Percentiles rank a stretch among this genome's conserved stretches.
Evolutionary conservation across 2,113 vertebrate genomes (phyloP).

Genomic region (Podarcis cretensis): DNA sequence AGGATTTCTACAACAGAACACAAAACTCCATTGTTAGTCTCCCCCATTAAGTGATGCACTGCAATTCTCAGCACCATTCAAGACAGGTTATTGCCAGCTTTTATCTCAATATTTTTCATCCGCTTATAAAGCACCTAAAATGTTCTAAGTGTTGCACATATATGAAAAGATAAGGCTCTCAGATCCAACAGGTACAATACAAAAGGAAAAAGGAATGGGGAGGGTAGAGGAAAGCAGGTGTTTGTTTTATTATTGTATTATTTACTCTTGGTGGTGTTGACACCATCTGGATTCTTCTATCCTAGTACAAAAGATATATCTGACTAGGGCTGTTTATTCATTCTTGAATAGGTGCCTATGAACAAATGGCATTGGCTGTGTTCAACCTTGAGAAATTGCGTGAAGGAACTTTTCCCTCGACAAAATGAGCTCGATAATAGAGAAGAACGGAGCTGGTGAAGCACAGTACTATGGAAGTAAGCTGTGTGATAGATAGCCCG

Average conservation of each 20-base stretch:
- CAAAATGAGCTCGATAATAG: background rate
- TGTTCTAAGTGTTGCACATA: background rate
- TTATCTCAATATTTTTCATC: background rate
- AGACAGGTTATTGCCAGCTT: background rate
- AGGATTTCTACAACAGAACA: background rate
- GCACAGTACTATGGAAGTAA: background rate
- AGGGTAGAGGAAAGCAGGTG: background rate
- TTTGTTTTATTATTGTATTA: background rate
- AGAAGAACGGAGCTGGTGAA: conserved; percentile 13
- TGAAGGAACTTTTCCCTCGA: background rate
- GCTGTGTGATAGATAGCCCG: background rate
- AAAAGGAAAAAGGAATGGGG: background rate
- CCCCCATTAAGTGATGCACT: background rate
- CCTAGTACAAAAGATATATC: background rate
- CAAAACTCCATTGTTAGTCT: background rate
- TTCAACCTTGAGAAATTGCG: conserved; percentile 17
- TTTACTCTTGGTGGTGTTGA: background rate
- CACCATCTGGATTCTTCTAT: background rate
- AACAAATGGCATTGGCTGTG: background rate
- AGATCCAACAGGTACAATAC: background rate
- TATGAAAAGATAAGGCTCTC: background rate
- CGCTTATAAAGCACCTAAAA: background rate
- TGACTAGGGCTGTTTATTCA: background rate
- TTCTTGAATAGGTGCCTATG: background rate
- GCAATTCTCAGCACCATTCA: background rate